These are phyloP conservation scores for Candoia aspera DNA, from an alignment of 2,113 vertebrate species.

Conservation along the genomic window DNA sequence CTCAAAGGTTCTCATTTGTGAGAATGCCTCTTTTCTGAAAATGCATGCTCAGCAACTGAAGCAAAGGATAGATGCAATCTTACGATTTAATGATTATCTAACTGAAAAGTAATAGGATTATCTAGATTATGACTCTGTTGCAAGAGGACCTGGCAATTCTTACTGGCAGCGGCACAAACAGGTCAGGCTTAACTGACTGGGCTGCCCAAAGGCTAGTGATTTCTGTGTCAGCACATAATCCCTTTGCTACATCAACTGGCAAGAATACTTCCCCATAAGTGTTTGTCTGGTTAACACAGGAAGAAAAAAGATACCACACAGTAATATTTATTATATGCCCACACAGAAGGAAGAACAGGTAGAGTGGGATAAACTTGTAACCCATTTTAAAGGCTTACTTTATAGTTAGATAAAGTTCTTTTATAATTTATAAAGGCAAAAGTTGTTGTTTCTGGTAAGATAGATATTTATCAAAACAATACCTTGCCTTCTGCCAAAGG, in stretches of 20 bases:
- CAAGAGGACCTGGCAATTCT: neutral
- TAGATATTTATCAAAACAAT: neutral
- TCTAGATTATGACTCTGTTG: neutral
- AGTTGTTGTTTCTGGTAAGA: neutral
- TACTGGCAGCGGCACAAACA: constrained; percentile 15
- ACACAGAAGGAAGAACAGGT: neutral
- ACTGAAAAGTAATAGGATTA: neutral
- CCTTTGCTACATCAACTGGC: neutral
- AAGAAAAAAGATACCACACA: neutral
- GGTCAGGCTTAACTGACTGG: neutral
- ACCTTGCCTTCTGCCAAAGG: neutral
- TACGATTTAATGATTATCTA: neutral
- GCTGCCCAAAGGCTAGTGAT: constrained; percentile 6
- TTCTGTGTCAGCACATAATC: neutral
- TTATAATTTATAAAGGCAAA: neutral
- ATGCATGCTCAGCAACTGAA: neutral
- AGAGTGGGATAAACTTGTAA: neutral
- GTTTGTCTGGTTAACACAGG: neutral
- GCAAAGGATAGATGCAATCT: neutral
- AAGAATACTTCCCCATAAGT: neutral
- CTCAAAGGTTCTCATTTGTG: neutral
- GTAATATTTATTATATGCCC: neutral
- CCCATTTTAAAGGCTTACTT: neutral
- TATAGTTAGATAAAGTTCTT: neutral
- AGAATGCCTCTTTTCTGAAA: neutral